A percentile compares a stretch with the other conserved stretches of the same genome.
Evolutionary conservation across 2,113 vertebrate genomes (phyloP).

Genomic region (Phocoena phocoena): DNA sequence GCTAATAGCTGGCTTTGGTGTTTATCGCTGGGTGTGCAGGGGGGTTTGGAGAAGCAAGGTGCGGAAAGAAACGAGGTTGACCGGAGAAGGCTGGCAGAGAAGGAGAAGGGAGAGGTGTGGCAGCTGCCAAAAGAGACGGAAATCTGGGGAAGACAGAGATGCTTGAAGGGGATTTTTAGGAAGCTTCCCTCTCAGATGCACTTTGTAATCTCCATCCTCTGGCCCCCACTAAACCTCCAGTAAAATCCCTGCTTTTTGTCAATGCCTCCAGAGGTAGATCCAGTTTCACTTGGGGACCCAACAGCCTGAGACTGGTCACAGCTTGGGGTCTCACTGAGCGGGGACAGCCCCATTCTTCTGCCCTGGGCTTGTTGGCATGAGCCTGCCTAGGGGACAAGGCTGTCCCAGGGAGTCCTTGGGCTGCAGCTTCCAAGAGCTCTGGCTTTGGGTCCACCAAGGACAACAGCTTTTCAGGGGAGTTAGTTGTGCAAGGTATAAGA

Average conservation of each 20-base stretch:
- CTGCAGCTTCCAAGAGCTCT: not conserved
- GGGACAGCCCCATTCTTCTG: not conserved
- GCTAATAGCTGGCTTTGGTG: too few species aligned
- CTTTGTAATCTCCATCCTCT: not conserved
- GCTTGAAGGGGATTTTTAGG: not conserved
- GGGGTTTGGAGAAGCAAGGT: too few species aligned
- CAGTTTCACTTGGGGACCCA: not conserved
- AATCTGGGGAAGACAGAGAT: not conserved
- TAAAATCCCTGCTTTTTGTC: not conserved
- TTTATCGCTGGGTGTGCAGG: not conserved
- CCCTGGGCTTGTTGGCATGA: not conserved
- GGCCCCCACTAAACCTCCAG: not conserved
- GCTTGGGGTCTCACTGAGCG: not conserved
- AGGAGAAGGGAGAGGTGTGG: not conserved
- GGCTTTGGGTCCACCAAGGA: not conserved
- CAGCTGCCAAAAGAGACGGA: not conserved
- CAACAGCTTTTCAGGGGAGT: not conserved
- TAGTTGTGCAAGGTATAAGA: not conserved
- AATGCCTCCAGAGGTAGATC: not conserved
- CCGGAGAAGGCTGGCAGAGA: not conserved
- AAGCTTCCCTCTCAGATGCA: not conserved
- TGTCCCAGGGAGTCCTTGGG: not conserved
- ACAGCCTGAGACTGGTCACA: not conserved
- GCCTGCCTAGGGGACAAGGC: not conserved
- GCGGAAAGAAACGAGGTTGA: too few species aligned